These are phyloP conservation scores for Agelas oroides DNA, from an alignment of 37 sponge, comb jelly and placozoan species.

Conservation along the genomic window DNA sequence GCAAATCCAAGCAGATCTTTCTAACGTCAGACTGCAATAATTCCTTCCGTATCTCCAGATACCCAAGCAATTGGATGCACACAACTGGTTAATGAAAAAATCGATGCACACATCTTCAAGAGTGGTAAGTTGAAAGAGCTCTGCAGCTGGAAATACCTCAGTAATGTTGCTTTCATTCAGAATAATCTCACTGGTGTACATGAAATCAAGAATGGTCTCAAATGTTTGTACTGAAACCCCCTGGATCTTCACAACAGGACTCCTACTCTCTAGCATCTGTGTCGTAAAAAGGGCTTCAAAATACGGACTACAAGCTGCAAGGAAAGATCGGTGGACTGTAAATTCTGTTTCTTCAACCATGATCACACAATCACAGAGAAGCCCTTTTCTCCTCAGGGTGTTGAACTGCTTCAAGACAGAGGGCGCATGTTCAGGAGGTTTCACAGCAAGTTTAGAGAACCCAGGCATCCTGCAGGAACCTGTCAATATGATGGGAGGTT, in stretches of 20 bases:
- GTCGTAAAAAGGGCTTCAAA: constrained; percentile 70
- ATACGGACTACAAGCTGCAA: constrained; percentile 64
- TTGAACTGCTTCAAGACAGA: constrained; percentile 6
- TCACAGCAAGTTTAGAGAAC: too few relatives aligned
- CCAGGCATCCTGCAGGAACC: too few relatives aligned
- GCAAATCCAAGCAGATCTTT: constrained; percentile 37
- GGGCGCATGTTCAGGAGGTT: too few relatives aligned
- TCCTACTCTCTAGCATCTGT: constrained; percentile 44
- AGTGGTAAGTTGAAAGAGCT: constrained; percentile 42
- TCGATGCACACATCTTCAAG: constrained; percentile 50
- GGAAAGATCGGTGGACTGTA: constrained; percentile 56
- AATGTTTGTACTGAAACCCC: constrained; percentile 52
- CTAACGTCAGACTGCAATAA: constrained; percentile 51
- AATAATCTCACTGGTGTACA: constrained; percentile 47
- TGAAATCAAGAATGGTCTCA: constrained; percentile 49
- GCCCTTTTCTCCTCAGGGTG: constrained; percentile 32
- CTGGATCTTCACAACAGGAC: constrained; percentile 8
- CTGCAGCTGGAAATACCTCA: constrained; percentile 53
- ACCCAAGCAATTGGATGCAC: constrained; percentile 74
- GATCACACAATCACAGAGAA: constrained; percentile 58
- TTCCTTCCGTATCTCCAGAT: constrained; percentile 45
- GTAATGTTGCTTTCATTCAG: constrained; percentile 57
- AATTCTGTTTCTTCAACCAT: constrained; percentile 27
- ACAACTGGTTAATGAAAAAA: constrained; percentile 50
- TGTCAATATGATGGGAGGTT: too few relatives aligned